Conservation (phyloP, 1,140 invertebrate genomes). For the Brachionus koreanus region DNA sequence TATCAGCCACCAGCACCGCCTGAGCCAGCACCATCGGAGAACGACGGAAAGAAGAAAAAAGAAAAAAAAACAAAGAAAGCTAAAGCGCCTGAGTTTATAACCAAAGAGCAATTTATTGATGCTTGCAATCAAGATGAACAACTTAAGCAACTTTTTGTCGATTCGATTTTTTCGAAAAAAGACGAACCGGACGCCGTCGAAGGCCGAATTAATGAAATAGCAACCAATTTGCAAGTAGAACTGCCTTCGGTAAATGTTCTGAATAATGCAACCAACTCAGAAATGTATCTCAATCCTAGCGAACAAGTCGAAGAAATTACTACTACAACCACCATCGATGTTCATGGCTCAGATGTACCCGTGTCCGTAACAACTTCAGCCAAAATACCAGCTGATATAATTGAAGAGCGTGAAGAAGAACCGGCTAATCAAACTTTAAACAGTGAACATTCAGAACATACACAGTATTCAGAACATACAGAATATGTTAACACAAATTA, state of each 20-base stretch:
- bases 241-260: conserved; percentile 13
- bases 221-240: background rate
- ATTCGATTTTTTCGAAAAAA: conserved; percentile 25
- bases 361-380: background rate
- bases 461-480: background rate
- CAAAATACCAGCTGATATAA: background rate
- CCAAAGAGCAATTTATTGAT: conserved; percentile 41
- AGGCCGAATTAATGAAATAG: background rate
- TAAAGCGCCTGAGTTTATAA: conserved; percentile 34
- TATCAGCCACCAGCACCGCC: background rate
- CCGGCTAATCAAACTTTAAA: conserved; percentile 12
- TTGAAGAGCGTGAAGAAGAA: conserved; percentile 7
- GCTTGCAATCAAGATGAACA: conserved; percentile 37
- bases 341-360: background rate
- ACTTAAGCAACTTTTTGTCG: conserved; percentile 38
- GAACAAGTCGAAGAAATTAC: background rate
- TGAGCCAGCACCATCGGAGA: background rate
- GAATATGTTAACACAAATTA: conserved; percentile 40
- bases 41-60: background rate
- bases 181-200: background rate
- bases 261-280: background rate
- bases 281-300: background rate
- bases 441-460: conserved; percentile 32
- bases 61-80: conserved; percentile 34
- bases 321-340: conserved; percentile 1